Conservation (phyloP, 2,797 vertebrate species). For the Scyliorhinus canicula region DNA sequence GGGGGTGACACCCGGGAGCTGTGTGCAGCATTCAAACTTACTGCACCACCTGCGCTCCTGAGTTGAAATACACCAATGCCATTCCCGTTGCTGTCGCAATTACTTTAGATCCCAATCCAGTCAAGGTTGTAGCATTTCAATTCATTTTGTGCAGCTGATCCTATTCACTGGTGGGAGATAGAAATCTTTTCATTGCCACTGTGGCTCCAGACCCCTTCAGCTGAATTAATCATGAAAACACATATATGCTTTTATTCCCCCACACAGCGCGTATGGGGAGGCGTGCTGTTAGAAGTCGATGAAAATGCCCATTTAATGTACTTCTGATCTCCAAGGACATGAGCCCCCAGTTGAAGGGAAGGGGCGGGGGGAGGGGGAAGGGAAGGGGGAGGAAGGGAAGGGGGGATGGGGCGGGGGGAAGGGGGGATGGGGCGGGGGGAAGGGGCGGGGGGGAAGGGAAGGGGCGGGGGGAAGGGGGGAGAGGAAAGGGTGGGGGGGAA, state of each 20-base stretch:
- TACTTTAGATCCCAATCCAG: background rate
- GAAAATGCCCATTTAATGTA: background rate
- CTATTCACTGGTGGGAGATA: background rate
- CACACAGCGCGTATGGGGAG: background rate
- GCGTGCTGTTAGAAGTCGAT: background rate
- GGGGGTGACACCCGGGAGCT: too few species aligned
- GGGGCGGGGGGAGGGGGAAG: too few species aligned
- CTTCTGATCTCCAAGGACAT: background rate
- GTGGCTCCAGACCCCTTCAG: background rate
- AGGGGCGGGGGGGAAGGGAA: too few species aligned
- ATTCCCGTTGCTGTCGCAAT: too few species aligned
- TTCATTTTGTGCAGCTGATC: background rate
- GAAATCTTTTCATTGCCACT: background rate
- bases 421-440: too few species aligned
- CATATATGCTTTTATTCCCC: background rate
- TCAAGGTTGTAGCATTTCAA: background rate
- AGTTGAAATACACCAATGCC: background rate
- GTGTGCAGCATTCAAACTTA: background rate
- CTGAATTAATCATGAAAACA: background rate
- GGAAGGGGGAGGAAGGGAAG: too few species aligned
- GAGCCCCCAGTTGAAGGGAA: background rate
- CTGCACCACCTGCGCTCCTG: background rate
- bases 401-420: too few species aligned
- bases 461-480: too few species aligned
- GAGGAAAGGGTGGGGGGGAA: accelerated